These are phyloP conservation scores for Turnix velox DNA, from an alignment of 2,113 vertebrate genomes.

Conservation along the genomic window DNA sequence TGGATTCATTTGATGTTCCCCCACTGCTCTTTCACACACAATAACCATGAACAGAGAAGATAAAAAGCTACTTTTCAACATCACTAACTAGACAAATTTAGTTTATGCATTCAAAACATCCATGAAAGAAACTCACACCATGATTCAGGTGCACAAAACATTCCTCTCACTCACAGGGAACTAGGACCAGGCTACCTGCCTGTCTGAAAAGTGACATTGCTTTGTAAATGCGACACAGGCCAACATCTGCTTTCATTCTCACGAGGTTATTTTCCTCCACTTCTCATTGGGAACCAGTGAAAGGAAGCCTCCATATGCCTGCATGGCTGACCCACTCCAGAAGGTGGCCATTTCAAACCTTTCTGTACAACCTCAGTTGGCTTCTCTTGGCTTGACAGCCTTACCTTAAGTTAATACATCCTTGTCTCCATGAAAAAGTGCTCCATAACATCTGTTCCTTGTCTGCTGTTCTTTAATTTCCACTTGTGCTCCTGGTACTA, in stretches of 20 bases:
- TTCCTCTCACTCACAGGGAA: not conserved
- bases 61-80: not conserved
- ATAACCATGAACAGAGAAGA: not conserved
- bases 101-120: not conserved
- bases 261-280: not conserved
- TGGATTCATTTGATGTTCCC: not conserved
- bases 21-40: not conserved
- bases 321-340: not conserved
- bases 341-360: not conserved
- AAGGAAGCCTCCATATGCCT: not conserved
- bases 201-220: fast-evolving
- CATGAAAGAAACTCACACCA: not conserved
- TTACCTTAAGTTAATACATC: not conserved
- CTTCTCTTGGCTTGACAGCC: not conserved
- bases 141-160: not conserved
- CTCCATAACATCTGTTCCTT: not conserved
- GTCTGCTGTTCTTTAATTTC: slow-evolving; percentile 23
- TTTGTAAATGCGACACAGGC: not conserved
- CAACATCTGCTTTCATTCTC: not conserved
- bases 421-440: not conserved
- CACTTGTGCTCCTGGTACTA: slow-evolving; percentile 1
- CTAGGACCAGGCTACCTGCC: fast-evolving
- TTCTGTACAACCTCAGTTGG: not conserved
- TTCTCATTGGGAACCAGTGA: not conserved
- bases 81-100: not conserved